Percentiles rank a stretch among this genome's conserved stretches.
These are phyloP conservation scores for Aselliscus stoliczkanus DNA, from an alignment of 2,797 vertebrate species.

Conservation along the genomic window DNA sequence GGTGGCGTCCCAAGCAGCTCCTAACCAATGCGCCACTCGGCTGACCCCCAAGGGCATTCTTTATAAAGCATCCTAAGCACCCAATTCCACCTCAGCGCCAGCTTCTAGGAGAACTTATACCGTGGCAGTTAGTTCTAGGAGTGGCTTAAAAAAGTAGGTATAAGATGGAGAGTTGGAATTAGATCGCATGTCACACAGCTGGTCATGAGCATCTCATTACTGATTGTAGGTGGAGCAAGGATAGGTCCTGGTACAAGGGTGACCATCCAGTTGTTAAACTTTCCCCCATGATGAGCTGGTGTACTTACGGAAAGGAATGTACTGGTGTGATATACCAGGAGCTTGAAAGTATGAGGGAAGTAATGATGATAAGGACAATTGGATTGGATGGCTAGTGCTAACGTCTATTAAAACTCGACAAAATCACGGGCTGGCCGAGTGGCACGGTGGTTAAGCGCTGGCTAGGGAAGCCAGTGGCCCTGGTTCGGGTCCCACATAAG, in stretches of 20 bases:
- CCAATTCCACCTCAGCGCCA: not conserved
- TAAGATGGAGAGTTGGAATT: not conserved
- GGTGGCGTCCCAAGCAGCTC: no score
- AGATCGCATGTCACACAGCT: not conserved
- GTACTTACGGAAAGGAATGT: not conserved
- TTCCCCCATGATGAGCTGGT: not conserved
- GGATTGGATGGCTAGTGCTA: not conserved
- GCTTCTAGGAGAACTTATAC: not conserved
- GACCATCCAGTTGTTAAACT: no score
- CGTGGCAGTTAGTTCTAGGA: not conserved
- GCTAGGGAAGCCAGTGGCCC: no score
- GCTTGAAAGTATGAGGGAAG: not conserved
- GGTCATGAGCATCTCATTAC: not conserved
- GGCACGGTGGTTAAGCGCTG: no score
- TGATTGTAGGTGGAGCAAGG: not conserved
- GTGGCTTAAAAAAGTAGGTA: not conserved
- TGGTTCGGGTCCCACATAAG: no score
- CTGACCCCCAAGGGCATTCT: not conserved
- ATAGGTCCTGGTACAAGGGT: not conserved
- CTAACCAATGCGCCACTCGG: no score
- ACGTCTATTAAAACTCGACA: not conserved
- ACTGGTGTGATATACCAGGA: not conserved
- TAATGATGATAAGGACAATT: not conserved
- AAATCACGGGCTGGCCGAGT: no score
- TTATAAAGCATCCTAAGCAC: not conserved